A percentile compares a stretch with the other conserved stretches of the same genome.
Conservation (phyloP, 2,113 vertebrate genomes). For the Oreochromis niloticus region DNA sequence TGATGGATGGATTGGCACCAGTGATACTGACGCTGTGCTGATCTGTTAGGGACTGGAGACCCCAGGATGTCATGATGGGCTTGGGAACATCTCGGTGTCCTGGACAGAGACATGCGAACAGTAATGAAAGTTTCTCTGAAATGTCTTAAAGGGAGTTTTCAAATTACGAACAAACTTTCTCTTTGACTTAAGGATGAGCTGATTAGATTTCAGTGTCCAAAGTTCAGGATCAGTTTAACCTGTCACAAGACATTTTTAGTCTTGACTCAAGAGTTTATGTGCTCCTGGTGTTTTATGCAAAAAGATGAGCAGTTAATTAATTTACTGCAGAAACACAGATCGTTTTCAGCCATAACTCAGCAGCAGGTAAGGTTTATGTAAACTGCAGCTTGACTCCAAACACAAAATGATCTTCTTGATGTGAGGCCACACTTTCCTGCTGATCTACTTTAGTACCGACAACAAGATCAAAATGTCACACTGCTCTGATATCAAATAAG, state of each 20-base stretch:
- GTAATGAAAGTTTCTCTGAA: neutral
- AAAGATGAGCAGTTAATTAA: neutral
- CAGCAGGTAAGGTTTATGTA: neutral
- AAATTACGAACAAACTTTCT: neutral
- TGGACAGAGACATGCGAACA: neutral
- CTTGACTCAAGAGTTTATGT: neutral
- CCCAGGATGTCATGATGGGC: neutral
- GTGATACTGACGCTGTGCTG: neutral
- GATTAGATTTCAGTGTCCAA: neutral
- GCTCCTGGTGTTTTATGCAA: neutral
- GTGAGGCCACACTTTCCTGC: neutral
- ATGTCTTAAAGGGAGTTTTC: neutral
- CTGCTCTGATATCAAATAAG: neutral
- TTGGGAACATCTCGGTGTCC: neutral
- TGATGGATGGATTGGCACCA: neutral
- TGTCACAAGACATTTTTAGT: neutral
- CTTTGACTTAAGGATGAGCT: accelerated
- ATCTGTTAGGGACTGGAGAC: neutral
- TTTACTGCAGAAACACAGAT: neutral
- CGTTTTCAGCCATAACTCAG: neutral
- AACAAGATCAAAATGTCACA: neutral
- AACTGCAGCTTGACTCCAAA: neutral
- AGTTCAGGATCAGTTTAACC: neutral
- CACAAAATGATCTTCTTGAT: neutral
- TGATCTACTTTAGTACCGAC: neutral